These are phyloP conservation scores for Pocillopora verrucosa DNA, from an alignment of 64 coral and sea anemone genomes.

Conservation along the genomic window DNA sequence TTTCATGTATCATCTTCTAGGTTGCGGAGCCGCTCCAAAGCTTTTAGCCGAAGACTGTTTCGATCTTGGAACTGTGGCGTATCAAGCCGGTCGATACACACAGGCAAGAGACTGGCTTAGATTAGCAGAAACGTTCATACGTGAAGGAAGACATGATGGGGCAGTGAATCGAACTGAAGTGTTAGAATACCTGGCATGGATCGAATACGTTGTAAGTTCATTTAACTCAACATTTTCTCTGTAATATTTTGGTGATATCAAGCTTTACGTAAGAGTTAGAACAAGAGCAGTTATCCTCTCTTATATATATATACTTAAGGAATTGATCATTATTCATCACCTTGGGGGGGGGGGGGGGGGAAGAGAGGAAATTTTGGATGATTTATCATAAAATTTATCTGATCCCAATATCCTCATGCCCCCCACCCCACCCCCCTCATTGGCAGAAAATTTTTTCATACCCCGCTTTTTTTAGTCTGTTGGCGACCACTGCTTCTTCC, in stretches of 20 bases:
- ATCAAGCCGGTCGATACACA: slow-evolving; percentile 51
- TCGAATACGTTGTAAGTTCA: slow-evolving; percentile 75
- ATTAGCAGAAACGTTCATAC: slow-evolving; percentile 40
- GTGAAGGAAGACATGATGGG: slow-evolving; percentile 6
- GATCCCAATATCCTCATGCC: too few relatives aligned
- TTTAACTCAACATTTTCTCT: background rate
- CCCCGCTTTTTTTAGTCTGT: too few relatives aligned
- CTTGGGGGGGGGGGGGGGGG: too few relatives aligned
- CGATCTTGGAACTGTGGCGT: slow-evolving; percentile 72
- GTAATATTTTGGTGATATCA: background rate
- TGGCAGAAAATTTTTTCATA: too few relatives aligned
- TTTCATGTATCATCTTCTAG: slow-evolving; percentile 19
- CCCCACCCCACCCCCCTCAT: too few relatives aligned
- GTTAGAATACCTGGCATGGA: slow-evolving; percentile 74
- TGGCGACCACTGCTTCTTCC: too few relatives aligned
- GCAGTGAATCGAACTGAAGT: slow-evolving; percentile 28
- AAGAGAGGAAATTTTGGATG: too few relatives aligned
- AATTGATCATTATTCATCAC: too few relatives aligned
- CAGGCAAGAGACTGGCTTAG: slow-evolving; percentile 65
- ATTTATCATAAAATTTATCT: too few relatives aligned
- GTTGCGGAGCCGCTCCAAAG: slow-evolving; percentile 29
- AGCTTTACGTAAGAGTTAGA: too few relatives aligned
- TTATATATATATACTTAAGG: too few relatives aligned
- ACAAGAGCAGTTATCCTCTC: too few relatives aligned
- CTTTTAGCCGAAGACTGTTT: slow-evolving; percentile 80